phyloP scores from a whole-genome alignment of 1,140 invertebrate genomes.

The Cotesia chilonis region DNA sequence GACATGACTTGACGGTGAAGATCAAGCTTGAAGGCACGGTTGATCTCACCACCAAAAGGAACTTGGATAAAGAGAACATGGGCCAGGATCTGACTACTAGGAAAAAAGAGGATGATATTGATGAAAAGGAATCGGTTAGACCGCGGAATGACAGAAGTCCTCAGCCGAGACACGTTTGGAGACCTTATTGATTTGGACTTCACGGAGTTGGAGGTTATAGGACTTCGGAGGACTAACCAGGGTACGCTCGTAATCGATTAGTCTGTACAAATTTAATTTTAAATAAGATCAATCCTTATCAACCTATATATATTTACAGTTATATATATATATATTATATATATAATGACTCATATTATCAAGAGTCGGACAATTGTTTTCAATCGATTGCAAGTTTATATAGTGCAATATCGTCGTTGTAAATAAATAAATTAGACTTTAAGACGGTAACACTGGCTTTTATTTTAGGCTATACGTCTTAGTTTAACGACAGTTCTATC shows the following conservation, averaged over 20 bases:
- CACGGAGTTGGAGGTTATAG: conserved; percentile 27
- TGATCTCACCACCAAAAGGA: conserved; percentile 58
- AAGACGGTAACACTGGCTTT: too few species aligned
- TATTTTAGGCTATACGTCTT: too few species aligned
- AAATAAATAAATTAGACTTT: not conserved
- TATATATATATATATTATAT: too few species aligned
- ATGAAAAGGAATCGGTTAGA: conserved; percentile 51
- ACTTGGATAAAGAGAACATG: conserved; percentile 60
- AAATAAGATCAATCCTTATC: conserved; percentile 22
- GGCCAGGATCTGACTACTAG: conserved; percentile 61
- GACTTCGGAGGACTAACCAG: conserved; percentile 64
- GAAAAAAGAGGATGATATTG: conserved; percentile 55
- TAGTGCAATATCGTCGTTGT: conserved; percentile 20
- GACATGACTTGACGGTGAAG: conserved; percentile 54
- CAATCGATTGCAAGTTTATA: conserved; percentile 13
- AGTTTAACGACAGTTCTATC: too few species aligned
- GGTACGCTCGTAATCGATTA: conserved; percentile 52
- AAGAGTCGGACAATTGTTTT: conserved; percentile 2
- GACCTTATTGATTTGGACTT: conserved; percentile 55
- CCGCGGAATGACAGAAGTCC: conserved; percentile 58
- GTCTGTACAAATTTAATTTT: conserved; percentile 34
- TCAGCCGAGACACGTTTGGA: conserved; percentile 63
- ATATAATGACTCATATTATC: too few species aligned
- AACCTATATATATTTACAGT: not conserved
- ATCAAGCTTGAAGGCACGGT: conserved; percentile 60